phyloP scores from a whole-genome alignment of 2,113 vertebrate genomes.

The Merops nubicus region DNA sequence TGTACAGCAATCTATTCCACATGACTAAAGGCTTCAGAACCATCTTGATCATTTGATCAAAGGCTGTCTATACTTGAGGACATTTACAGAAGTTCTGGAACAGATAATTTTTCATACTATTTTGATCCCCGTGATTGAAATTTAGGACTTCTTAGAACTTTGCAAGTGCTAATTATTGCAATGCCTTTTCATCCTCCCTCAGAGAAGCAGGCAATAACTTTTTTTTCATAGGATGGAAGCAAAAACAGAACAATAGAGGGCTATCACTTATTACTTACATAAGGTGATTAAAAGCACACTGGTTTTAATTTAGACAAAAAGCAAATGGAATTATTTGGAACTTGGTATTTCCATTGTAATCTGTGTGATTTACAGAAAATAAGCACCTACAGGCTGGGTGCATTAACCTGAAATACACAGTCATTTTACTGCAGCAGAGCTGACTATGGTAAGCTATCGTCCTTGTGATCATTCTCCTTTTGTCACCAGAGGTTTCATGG shows the following conservation, averaged over 20 bases:
- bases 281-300: background rate
- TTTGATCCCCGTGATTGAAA: background rate
- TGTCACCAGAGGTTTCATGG: background rate
- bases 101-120: background rate
- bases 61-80: background rate
- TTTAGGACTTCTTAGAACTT: constrained; percentile 2
- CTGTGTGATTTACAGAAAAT: background rate
- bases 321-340: background rate
- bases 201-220: background rate
- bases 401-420: background rate
- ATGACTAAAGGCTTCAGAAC: background rate
- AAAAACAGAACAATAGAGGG: background rate
- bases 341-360: background rate
- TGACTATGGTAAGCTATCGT: background rate
- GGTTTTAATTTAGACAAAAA: background rate
- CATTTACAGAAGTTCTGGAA: background rate
- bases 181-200: background rate
- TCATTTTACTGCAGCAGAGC: background rate
- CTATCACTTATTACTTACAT: background rate
- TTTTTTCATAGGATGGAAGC: background rate
- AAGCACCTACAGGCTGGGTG: background rate
- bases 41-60: background rate
- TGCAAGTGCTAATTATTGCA: background rate
- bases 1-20: background rate
- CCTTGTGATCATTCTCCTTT: background rate